Evolutionary conservation across 2,113 vertebrate genomes (phyloP).

Genomic region (Tachysurus fulvidraco): DNA sequence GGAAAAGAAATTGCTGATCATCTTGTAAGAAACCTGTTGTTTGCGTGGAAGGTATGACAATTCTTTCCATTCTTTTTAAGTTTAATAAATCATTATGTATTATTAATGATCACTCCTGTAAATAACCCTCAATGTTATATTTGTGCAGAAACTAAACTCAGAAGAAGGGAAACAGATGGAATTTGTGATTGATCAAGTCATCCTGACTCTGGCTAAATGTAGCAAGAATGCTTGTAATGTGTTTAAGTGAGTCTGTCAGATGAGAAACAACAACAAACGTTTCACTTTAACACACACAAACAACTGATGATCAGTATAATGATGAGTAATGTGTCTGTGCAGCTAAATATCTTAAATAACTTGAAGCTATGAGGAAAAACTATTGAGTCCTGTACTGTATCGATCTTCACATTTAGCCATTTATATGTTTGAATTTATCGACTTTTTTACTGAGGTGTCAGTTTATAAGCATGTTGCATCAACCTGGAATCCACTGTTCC

Average conservation of each 20-base stretch:
- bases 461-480: neutral
- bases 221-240: conserved; percentile 42
- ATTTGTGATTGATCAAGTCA: conserved; percentile 49
- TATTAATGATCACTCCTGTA: neutral
- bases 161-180: conserved; percentile 4
- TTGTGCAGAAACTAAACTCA: neutral
- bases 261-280: neutral
- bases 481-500: neutral
- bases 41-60: conserved; percentile 48
- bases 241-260: conserved; percentile 50
- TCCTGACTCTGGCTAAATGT: conserved; percentile 50
- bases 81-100: neutral
- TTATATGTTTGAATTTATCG: neutral
- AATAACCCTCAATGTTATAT: neutral
- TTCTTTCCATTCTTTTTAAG: neutral
- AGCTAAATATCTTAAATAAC: neutral
- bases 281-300: neutral
- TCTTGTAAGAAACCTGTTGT: conserved; percentile 54
- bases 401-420: neutral
- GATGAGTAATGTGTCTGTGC: neutral
- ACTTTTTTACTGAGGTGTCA: neutral
- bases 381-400: neutral
- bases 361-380: neutral
- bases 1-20: conserved; percentile 52
- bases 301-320: neutral